phyloP scores from a whole-genome alignment of 1,140 invertebrate genomes.

The Aleiodes sp. region DNA sequence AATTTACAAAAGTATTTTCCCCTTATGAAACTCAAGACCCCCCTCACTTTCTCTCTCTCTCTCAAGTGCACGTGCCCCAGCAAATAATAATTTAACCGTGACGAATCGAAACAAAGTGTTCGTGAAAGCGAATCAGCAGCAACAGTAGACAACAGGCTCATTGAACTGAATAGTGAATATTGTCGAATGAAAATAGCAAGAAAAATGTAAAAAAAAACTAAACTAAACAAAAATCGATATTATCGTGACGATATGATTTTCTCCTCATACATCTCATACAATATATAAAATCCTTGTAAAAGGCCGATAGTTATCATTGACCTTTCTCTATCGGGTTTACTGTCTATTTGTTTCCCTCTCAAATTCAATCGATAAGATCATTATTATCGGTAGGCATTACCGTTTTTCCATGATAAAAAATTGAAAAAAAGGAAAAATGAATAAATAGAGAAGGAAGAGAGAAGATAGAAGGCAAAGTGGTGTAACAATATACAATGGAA shows the following conservation, averaged over 20 bases:
- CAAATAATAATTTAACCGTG: constrained; percentile 1
- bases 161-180: constrained; percentile 1
- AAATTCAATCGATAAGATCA: neutral
- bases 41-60: neutral
- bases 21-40: neutral
- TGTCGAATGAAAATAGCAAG: neutral
- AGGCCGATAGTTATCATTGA: constrained; percentile 6
- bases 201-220: neutral
- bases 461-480: neutral
- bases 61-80: neutral
- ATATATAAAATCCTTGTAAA: constrained; percentile 7
- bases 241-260: constrained; percentile 1
- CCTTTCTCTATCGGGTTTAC: constrained; percentile 15
- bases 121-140: constrained; percentile 2
- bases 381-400: constrained; percentile 8
- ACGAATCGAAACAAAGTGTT: neutral
- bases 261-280: neutral
- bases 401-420: neutral
- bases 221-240: neutral
- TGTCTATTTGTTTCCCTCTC: constrained; percentile 21
- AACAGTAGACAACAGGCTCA: no score
- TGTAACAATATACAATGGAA: constrained; percentile 9
- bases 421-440: no score
- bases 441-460: no score
- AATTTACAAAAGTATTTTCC: no score